A percentile compares a stretch with the other conserved stretches of the same genome.
Conservation (phyloP, 1,140 invertebrate genomes). For the Gryon sp. region DNA sequence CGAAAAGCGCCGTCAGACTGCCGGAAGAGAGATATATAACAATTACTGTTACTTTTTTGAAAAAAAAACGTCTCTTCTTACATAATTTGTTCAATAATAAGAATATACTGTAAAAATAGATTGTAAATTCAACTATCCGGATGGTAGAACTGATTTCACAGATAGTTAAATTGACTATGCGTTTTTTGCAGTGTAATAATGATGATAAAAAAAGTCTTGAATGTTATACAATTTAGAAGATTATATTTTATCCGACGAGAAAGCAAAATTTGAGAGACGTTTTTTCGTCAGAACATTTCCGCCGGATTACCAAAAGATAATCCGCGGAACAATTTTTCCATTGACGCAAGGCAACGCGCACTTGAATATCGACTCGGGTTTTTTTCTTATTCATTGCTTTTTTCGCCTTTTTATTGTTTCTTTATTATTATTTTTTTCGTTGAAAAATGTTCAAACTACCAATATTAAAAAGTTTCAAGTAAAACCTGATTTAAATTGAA, state of each 20-base stretch:
- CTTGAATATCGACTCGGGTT: constrained; percentile 43
- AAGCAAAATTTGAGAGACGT: constrained; percentile 15
- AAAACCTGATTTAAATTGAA: no score
- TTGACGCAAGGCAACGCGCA: constrained; percentile 33
- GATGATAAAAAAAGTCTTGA: neutral
- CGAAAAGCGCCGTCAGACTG: constrained; percentile 20
- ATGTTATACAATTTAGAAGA: neutral
- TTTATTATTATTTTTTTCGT: no score
- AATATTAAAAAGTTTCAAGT: constrained; percentile 21
- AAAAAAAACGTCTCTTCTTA: constrained; percentile 10
- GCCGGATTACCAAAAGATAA: constrained; percentile 29
- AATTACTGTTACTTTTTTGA: no score
- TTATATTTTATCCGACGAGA: constrained; percentile 18
- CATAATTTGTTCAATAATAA: no score
- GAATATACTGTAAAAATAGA: neutral
- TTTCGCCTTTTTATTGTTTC: no score
- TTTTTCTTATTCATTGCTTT: constrained; percentile 19
- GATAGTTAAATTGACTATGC: neutral
- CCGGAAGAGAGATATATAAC: constrained; percentile 1
- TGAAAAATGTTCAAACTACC: constrained; percentile 21
- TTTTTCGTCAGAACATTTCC: constrained; percentile 17
- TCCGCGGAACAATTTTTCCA: constrained; percentile 40
- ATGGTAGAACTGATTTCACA: no score
- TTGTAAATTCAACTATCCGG: no score
- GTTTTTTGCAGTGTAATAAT: no score